Conservation (phyloP, 2,113 vertebrate species). For the Chunga burmeisteri region DNA sequence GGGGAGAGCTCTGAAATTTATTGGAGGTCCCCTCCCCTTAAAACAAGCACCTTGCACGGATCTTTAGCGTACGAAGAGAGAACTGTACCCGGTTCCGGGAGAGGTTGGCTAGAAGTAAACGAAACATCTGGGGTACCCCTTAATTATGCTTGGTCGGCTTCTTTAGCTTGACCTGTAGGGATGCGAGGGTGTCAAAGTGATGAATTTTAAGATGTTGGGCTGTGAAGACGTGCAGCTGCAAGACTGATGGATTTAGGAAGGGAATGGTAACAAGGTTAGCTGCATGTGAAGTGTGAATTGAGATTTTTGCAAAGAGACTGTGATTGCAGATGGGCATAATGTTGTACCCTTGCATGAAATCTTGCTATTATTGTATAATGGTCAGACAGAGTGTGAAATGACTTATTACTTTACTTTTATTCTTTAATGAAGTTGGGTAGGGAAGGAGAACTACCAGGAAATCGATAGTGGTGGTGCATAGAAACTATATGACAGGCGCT, state of each 20-base stretch:
- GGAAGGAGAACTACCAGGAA: conserved; percentile 69
- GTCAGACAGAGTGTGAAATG: conserved; percentile 85
- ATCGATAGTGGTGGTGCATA: conserved; percentile 64
- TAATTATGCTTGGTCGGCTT: conserved; percentile 85
- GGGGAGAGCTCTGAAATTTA: conserved; percentile 63
- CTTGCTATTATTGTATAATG: conserved; percentile 83
- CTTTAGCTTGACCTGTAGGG: conserved; percentile 86
- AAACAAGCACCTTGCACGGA: conserved; percentile 56
- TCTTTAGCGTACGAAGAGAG: conserved; percentile 48
- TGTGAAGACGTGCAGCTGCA: conserved; percentile 87
- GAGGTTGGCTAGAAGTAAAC: conserved; percentile 72
- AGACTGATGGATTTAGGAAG: conserved; percentile 83
- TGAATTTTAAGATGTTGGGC: conserved; percentile 89
- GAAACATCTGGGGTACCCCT: conserved; percentile 84
- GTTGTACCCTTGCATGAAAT: conserved; percentile 85
- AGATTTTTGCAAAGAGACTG: conserved; percentile 90
- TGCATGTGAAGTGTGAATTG: conserved; percentile 92
- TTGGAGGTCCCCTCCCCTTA: conserved; percentile 55
- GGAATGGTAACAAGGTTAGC: conserved; percentile 88
- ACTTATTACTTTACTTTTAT: conserved; percentile 88
- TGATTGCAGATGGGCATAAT: conserved; percentile 86
- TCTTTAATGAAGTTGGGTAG: conserved; percentile 86
- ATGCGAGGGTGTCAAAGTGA: conserved; percentile 87
- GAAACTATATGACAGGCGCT: conserved; percentile 72
- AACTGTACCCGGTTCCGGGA: conserved; percentile 51